Evolutionary conservation across 2,797 vertebrate genomes (phyloP).

Genomic region (Pitangus sulphuratus): DNA sequence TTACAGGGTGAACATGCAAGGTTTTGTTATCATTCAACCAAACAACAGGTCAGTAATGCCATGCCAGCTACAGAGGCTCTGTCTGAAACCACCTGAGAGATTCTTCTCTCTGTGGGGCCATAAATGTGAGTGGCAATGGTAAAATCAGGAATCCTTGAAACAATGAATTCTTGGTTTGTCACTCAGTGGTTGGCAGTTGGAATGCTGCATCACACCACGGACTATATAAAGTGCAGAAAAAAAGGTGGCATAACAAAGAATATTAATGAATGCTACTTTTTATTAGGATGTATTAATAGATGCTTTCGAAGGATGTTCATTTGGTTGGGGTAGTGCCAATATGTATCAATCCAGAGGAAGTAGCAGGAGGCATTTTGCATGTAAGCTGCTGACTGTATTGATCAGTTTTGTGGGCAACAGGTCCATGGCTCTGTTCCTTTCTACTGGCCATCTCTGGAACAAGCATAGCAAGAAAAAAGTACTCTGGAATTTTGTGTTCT

Average conservation of each 20-base stretch:
- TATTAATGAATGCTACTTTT: neutral
- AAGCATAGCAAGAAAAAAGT: neutral
- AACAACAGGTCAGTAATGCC: neutral
- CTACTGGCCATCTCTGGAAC: neutral
- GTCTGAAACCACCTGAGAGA: neutral
- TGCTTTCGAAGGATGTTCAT: neutral
- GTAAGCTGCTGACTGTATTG: neutral
- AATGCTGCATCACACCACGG: neutral
- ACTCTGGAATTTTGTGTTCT: neutral
- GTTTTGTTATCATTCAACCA: neutral
- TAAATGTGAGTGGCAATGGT: neutral
- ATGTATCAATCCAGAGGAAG: neutral
- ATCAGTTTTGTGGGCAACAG: neutral
- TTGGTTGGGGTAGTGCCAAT: neutral
- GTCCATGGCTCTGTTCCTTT: neutral
- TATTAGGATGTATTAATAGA: neutral
- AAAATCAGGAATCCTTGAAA: neutral
- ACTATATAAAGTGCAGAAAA: neutral
- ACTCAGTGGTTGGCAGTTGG: neutral
- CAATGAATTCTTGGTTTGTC: neutral
- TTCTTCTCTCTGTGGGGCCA: neutral
- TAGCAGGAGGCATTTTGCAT: neutral
- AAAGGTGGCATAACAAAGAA: neutral
- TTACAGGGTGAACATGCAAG: neutral
- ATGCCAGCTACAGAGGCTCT: neutral